Conservation (phyloP, 2,888 invertebrate genomes). For the Drosophila peninsularis region DNA sequence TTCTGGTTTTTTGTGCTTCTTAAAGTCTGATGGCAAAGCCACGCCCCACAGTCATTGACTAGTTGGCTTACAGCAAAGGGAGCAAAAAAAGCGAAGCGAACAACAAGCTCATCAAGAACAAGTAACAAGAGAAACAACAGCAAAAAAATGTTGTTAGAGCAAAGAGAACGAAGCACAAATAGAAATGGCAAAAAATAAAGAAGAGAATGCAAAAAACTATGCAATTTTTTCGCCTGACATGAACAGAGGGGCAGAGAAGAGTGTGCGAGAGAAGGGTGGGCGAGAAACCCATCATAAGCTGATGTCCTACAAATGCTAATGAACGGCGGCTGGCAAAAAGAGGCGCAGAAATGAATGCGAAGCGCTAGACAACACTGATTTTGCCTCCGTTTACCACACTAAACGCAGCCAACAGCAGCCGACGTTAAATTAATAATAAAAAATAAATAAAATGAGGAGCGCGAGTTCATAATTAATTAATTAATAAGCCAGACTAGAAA, state of each 20-base stretch:
- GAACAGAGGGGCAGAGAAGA: neutral
- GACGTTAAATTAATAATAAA: conserved; percentile 45
- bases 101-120: conserved; percentile 57
- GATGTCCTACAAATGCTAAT: conserved; percentile 60
- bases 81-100: conserved; percentile 24
- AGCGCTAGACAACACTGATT: conserved; percentile 24
- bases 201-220: conserved; percentile 45
- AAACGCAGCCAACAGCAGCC: conserved; percentile 2
- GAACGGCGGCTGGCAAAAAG: conserved; percentile 33
- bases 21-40: conserved; percentile 4
- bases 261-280: too few species aligned
- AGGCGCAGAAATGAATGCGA: conserved; percentile 21
- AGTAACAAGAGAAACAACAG: conserved; percentile 27
- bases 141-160: conserved; percentile 26
- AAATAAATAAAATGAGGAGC: conserved; percentile 33
- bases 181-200: conserved; percentile 10
- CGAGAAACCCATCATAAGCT: conserved; percentile 22
- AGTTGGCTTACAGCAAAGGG: conserved; percentile 15
- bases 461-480: conserved; percentile 66
- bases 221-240: conserved; percentile 43
- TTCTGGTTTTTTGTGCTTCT: neutral
- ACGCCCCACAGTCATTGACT: conserved; percentile 22
- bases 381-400: conserved; percentile 4
- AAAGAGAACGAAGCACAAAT: conserved; percentile 18
- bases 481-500: conserved; percentile 54